Percentiles rank a stretch among this genome's conserved stretches.
phyloP scores from a whole-genome alignment of 2,113 vertebrate species.

The Brachypteracias leptosomus region DNA sequence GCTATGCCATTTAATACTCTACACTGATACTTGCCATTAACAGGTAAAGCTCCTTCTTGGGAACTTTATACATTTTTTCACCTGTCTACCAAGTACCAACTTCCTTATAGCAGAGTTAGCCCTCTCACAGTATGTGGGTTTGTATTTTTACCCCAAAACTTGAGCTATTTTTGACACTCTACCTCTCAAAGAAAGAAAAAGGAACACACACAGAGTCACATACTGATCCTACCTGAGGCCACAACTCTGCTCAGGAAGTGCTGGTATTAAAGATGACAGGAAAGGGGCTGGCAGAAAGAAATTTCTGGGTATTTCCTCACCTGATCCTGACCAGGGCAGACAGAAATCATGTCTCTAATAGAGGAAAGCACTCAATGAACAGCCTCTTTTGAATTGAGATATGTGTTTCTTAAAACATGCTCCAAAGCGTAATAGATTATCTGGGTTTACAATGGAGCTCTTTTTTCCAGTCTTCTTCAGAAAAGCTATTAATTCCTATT shows the following conservation, averaged over 20 bases:
- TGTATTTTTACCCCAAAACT: not conserved
- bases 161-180: not conserved
- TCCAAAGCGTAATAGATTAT: not conserved
- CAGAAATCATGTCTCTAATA: not conserved
- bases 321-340: not conserved
- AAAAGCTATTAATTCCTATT: not conserved
- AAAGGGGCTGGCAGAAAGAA: not conserved
- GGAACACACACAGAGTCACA: not conserved
- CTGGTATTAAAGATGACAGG: not conserved
- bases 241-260: not conserved
- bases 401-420: not conserved
- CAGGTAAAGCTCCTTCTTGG: not conserved
- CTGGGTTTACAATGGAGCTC: not conserved
- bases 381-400: not conserved
- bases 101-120: accelerated
- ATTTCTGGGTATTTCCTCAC: not conserved
- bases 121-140: not conserved
- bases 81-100: not conserved
- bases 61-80: not conserved
- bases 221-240: not conserved
- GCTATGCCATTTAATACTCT: not conserved
- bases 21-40: not conserved
- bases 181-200: not conserved
- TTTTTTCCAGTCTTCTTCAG: not conserved
- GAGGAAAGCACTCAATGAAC: not conserved